These are phyloP conservation scores for Neodiprion virginianus DNA, from an alignment of 1,140 invertebrate species.

Conservation along the genomic window DNA sequence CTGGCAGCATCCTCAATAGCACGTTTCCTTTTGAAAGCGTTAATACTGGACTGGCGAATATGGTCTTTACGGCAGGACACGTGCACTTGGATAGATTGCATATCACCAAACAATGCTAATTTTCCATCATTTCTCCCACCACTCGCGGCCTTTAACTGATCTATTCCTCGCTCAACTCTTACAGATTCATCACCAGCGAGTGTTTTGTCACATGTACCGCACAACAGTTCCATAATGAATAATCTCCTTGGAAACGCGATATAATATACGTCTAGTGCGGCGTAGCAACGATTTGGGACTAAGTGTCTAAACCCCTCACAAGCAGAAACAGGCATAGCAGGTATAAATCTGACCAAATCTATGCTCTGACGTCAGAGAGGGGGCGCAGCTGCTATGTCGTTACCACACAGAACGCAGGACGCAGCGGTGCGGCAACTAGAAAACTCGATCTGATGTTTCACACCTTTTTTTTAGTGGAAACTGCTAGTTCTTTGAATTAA, in stretches of 20 bases:
- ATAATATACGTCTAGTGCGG: background rate
- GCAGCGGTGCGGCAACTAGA: background rate
- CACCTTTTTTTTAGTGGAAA: background rate
- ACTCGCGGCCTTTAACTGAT: background rate
- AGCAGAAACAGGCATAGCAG: background rate
- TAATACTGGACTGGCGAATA: background rate
- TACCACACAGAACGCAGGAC: slow-evolving; percentile 1
- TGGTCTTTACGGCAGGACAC: background rate
- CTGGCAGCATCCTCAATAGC: background rate
- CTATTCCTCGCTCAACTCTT: background rate
- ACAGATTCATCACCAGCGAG: background rate
- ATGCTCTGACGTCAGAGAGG: background rate
- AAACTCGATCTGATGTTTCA: background rate
- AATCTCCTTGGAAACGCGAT: background rate
- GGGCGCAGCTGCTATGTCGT: background rate
- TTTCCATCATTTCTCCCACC: background rate
- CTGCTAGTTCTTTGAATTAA: background rate
- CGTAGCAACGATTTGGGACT: background rate
- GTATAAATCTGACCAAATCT: background rate
- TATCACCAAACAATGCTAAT: background rate
- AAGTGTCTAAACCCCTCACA: background rate
- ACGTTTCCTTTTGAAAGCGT: slow-evolving; percentile 4
- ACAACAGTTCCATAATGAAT: background rate
- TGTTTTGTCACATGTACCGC: background rate
- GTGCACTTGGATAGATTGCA: background rate